phyloP scores from a whole-genome alignment of 2,888 invertebrate genomes.

The Drosophila setosimentum region DNA sequence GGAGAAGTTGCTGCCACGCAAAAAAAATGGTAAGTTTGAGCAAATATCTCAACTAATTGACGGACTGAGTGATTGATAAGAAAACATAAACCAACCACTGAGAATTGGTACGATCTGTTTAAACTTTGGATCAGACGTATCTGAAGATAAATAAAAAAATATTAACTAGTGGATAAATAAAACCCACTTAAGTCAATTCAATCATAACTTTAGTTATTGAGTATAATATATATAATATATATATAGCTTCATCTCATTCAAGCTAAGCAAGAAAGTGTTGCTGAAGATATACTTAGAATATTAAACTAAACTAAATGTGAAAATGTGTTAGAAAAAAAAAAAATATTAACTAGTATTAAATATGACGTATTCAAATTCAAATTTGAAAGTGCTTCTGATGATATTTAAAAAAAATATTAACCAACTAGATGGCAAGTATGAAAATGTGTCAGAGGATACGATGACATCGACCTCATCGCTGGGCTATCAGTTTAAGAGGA shows the following conservation, averaged over 20 bases:
- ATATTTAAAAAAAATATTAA: neutral
- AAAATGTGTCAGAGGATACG: slow-evolving; percentile 3
- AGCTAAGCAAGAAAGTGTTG: too few relatives aligned
- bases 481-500: slow-evolving; percentile 59
- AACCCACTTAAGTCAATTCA: too few relatives aligned
- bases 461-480: slow-evolving; percentile 73
- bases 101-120: too few relatives aligned
- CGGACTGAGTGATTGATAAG: too few relatives aligned
- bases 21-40: slow-evolving; percentile 19
- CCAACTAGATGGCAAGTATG: slow-evolving; percentile 3
- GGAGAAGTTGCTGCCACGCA: slow-evolving; percentile 16
- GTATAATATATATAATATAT: too few relatives aligned
- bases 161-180: neutral
- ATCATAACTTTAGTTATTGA: too few relatives aligned
- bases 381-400: neutral
- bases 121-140: neutral
- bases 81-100: too few relatives aligned
- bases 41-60: neutral
- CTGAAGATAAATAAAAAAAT: neutral
- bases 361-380: neutral
- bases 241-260: neutral
- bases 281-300: too few relatives aligned
- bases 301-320: too few relatives aligned
- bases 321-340: neutral
- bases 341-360: neutral